Conservation (phyloP, 2,113 vertebrate species). For the Mystacornis crossleyi region DNA sequence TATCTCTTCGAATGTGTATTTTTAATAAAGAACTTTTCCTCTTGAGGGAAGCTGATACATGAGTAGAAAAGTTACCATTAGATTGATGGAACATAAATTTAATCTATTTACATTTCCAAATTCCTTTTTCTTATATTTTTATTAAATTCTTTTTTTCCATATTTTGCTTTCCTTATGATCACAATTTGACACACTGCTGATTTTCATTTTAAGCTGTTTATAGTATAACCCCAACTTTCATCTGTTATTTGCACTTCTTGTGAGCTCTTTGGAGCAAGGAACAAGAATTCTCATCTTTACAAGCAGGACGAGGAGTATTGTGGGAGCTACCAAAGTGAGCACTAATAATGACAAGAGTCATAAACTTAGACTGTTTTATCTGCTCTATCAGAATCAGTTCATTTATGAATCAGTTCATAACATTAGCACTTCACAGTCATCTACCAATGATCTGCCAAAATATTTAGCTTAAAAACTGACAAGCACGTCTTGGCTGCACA, state of each 20-base stretch:
- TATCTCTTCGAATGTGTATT: not conserved
- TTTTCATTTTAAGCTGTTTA: not conserved
- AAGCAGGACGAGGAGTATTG: not conserved
- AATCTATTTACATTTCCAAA: not conserved
- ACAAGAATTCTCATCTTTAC: not conserved
- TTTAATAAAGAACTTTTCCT: not conserved
- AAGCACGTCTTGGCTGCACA: not conserved
- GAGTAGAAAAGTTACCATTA: not conserved
- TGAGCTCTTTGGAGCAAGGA: not conserved
- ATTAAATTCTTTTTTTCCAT: not conserved
- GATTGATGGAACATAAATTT: not conserved
- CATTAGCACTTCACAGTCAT: not conserved
- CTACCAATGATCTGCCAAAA: slow-evolving; percentile 1
- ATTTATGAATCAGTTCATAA: not conserved
- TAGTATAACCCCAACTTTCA: not conserved
- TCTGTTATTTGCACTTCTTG: not conserved
- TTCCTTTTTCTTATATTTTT: not conserved
- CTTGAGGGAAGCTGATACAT: not conserved
- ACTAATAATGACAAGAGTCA: not conserved
- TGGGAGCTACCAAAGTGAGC: not conserved
- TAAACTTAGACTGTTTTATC: not conserved
- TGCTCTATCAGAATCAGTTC: not conserved
- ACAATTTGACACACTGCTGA: not conserved
- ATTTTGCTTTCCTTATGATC: not conserved
- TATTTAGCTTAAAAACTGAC: slow-evolving; percentile 18